These are phyloP conservation scores for Yoshiicerus persimilis DNA, from an alignment of 1,140 invertebrate species.

Conservation along the genomic window DNA sequence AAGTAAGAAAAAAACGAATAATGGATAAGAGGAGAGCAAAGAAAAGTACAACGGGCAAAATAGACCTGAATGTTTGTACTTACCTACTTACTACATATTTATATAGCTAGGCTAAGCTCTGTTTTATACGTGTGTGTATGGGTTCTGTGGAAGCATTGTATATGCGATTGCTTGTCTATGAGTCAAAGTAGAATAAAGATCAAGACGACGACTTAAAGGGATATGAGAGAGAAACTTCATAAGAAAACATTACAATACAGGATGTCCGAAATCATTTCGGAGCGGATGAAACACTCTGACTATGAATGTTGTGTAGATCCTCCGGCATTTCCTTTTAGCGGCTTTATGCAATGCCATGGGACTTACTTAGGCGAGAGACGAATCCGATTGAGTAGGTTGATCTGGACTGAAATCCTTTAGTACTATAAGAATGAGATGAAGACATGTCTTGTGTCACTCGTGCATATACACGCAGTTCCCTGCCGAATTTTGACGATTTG, in stretches of 20 bases:
- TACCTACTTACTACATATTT: too few species aligned
- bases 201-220: neutral
- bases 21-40: neutral
- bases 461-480: neutral
- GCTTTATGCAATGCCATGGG: neutral
- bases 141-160: neutral
- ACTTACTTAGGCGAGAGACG: neutral
- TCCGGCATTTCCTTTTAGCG: constrained; percentile 11
- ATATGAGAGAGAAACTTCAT: neutral
- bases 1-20: neutral
- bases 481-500: neutral
- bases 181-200: neutral
- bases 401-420: neutral
- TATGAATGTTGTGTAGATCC: constrained; percentile 25
- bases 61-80: neutral
- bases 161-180: neutral
- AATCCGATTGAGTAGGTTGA: neutral
- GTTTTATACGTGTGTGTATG: neutral
- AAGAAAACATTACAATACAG: constrained; percentile 1
- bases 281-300: constrained; percentile 26
- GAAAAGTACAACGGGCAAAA: neutral
- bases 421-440: neutral
- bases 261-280: constrained; percentile 28
- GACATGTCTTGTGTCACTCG: neutral
- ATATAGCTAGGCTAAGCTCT: too few species aligned